These are phyloP conservation scores for Dendronephthya gigantea DNA, from an alignment of 64 coral and sea anemone genomes.

Conservation along the genomic window DNA sequence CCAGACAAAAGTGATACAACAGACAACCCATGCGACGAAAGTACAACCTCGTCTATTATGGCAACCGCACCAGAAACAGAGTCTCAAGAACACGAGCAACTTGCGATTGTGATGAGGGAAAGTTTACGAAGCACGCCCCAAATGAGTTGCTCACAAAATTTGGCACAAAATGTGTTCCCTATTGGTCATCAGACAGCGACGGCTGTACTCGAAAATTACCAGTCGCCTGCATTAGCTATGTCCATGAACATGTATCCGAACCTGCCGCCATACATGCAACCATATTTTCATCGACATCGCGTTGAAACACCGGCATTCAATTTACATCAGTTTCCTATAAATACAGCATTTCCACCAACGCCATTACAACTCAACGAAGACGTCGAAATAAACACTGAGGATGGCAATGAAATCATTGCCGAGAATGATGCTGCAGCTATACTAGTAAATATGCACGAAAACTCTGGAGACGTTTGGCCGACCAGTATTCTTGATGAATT, in stretches of 20 bases:
- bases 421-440: background rate
- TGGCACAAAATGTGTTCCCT: background rate
- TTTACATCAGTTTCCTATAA: background rate
- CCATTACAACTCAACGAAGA: background rate
- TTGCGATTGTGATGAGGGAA: background rate
- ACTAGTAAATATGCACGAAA: constrained; percentile 9
- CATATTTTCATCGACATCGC: constrained; percentile 14
- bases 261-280: constrained; percentile 9
- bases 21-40: background rate
- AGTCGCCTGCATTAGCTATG: background rate
- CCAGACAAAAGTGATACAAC: background rate
- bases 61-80: constrained; percentile 19
- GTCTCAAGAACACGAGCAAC: constrained; percentile 3
- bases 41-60: constrained; percentile 9
- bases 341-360: background rate
- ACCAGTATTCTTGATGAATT: background rate
- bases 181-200: background rate
- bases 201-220: background rate
- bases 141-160: background rate
- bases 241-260: background rate
- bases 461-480: background rate
- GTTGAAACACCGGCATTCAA: background rate
- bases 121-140: background rate
- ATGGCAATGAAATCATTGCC: background rate
- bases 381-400: background rate